Evolutionary conservation across 2,797 vertebrate genomes (phyloP), one percentile per base, ranked within the genome.

Genomic region (Monodelphis domestica): DNA sequence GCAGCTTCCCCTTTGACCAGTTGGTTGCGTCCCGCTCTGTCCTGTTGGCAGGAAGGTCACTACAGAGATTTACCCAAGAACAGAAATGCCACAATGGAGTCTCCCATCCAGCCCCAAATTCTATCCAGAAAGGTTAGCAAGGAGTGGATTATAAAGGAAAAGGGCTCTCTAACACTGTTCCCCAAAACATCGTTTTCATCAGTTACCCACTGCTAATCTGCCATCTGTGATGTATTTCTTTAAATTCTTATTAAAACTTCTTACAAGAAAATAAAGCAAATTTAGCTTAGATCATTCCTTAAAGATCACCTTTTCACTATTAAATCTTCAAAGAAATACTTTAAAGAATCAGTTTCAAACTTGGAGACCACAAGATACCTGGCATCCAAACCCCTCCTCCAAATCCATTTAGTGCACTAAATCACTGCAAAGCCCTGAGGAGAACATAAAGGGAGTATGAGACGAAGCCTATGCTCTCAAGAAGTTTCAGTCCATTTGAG

Each of bases 1-100:
- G 90, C 92, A 98, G 97, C 93, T 97, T 98, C 91, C 93, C 92
- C 55, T 97, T 97, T 33, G 98, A 98, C 98, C 98, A 98, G 95
- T 94, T 70, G 53, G 97, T 98, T 57, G 98, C 98, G 95, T 98
- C 97, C 33, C 97, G 92, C 93, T 98, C 98, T 55, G 98, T 98
- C 98, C 98, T 98, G 96, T 15, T 90, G 21, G 45, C 70, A 90
- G 92, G 52, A 52, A 92, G 54, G 90, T 54, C 89, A 94, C 33
- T 78, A 78, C 63, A 78, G 63, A 78, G n/a, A 78, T 78, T 54
- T 57, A 30, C 53, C n/a, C 0, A 0, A 91, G 89, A 91, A 54
- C 38, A 55, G 89, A 93, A 50, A 53, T 45, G 50, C 63, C 24
- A 11, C 29, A 28, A 14, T 51, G 70, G 53, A 51, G 33, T 15